Conservation (phyloP, 53 echinoderm and acorn worm genomes). For the Actinopyga echinites region DNA sequence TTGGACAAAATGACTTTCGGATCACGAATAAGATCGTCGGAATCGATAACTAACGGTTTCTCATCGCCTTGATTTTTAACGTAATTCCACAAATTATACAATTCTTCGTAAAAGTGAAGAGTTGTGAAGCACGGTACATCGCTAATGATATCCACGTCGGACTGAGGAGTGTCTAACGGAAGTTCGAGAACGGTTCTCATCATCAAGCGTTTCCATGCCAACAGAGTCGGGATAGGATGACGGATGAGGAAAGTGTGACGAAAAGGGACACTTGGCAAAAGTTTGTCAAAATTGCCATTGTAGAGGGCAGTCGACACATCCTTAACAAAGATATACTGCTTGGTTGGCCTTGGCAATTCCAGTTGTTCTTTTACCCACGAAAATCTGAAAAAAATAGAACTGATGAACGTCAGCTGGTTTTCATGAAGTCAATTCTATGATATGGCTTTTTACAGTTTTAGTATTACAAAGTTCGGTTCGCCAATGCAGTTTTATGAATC, state of each 20-base stretch:
- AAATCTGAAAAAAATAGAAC: neutral
- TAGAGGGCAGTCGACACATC: neutral
- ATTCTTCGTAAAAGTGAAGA: conserved; percentile 4
- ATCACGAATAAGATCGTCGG: neutral
- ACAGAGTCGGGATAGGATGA: conserved; percentile 6
- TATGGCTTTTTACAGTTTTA: too few species aligned
- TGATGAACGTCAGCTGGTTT: too few species aligned
- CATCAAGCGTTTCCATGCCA: neutral
- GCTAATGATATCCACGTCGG: neutral
- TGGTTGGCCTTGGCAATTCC: neutral
- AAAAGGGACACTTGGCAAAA: neutral
- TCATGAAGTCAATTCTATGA: too few species aligned
- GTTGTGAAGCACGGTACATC: conserved; percentile 7
- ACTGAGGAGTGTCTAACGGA: neutral
- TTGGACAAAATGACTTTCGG: neutral
- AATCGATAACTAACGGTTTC: neutral
- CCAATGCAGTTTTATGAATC: too few species aligned
- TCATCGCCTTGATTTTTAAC: neutral
- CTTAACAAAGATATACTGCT: neutral
- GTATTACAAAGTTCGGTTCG: too few species aligned
- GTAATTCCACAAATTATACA: conserved; percentile 1
- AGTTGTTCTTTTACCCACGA: neutral
- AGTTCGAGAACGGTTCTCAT: neutral
- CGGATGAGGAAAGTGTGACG: conserved; percentile 17
- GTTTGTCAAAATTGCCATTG: neutral